A percentile compares a stretch with the other conserved stretches of the same genome.
These are phyloP conservation scores for Dreissena polymorpha DNA, from an alignment of 1,140 invertebrate genomes.

Conservation along the genomic window DNA sequence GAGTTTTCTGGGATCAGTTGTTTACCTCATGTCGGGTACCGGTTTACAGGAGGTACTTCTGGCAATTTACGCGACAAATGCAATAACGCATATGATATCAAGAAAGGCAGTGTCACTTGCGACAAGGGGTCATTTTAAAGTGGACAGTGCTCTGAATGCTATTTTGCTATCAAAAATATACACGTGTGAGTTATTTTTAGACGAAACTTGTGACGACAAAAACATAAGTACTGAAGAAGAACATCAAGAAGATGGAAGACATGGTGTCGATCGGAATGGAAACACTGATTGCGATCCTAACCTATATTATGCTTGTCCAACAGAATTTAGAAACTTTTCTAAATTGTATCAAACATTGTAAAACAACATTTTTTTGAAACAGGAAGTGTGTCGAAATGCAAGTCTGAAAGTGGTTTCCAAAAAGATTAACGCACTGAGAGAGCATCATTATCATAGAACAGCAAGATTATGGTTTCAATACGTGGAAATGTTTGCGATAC, in stretches of 20 bases:
- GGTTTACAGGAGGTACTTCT: too few species aligned
- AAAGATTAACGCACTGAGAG: not conserved
- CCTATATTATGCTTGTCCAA: not conserved
- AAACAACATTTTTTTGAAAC: not conserved
- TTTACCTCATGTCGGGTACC: too few species aligned
- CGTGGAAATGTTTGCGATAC: constrained; percentile 63
- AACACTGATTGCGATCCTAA: too few species aligned
- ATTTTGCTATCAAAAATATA: too few species aligned
- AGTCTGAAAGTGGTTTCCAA: not conserved
- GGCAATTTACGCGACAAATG: too few species aligned
- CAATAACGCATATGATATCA: too few species aligned
- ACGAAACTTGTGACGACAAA: constrained; percentile 51
- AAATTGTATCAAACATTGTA: not conserved
- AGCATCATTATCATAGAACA: not conserved
- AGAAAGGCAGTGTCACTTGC: too few species aligned
- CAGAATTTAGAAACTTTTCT: not conserved
- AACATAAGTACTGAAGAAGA: constrained; percentile 51
- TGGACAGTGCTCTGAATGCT: constrained; percentile 63
- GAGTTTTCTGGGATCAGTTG: too few species aligned
- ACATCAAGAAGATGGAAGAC: constrained; percentile 52
- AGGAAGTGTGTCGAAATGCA: too few species aligned
- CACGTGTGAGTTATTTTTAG: constrained; percentile 60
- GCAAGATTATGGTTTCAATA: constrained; percentile 65
- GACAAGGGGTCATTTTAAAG: too few species aligned
- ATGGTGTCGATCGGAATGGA: not conserved